These are phyloP conservation scores for Augochlora pura DNA, from an alignment of 1,140 invertebrate species.

Conservation along the genomic window DNA sequence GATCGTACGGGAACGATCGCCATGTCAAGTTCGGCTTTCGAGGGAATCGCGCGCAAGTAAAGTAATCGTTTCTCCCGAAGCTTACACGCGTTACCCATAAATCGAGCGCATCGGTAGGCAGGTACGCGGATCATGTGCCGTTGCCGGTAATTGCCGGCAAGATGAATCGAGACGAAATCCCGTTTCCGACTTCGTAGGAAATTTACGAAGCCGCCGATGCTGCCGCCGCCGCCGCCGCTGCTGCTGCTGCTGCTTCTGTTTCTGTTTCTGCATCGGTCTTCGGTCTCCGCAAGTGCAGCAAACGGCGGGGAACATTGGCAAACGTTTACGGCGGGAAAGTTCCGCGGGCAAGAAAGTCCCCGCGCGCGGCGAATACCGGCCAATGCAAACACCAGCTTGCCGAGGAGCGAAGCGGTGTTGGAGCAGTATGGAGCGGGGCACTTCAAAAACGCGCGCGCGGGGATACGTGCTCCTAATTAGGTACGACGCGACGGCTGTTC, in stretches of 20 bases:
- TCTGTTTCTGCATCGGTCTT: no score
- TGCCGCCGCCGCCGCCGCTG: not conserved
- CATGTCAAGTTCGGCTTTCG: slow-evolving; percentile 45
- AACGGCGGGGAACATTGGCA: no score
- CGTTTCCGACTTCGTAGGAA: slow-evolving; percentile 64
- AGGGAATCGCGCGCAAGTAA: slow-evolving; percentile 49
- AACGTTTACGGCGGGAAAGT: slow-evolving; percentile 69
- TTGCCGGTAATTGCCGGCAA: slow-evolving; percentile 64
- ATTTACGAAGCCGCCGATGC: slow-evolving; percentile 59
- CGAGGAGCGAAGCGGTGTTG: not conserved
- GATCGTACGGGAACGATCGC: slow-evolving; percentile 40
- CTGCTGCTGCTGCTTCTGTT: no score
- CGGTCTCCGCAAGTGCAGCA: no score
- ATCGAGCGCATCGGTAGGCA: slow-evolving; percentile 55
- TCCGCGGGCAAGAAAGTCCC: slow-evolving; percentile 55
- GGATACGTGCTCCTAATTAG: slow-evolving; percentile 61
- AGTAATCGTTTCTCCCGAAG: slow-evolving; percentile 55
- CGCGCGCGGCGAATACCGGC: slow-evolving; percentile 2
- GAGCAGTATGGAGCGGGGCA: not conserved
- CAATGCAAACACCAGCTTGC: slow-evolving; percentile 53
- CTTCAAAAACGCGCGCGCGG: slow-evolving; percentile 38
- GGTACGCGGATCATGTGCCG: slow-evolving; percentile 62
- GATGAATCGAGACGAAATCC: slow-evolving; percentile 67
- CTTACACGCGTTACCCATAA: slow-evolving; percentile 53
- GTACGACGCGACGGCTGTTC: slow-evolving; percentile 57